Conservation (phyloP, 2,888 invertebrate genomes). For the Crocallis elinguaria region DNA sequence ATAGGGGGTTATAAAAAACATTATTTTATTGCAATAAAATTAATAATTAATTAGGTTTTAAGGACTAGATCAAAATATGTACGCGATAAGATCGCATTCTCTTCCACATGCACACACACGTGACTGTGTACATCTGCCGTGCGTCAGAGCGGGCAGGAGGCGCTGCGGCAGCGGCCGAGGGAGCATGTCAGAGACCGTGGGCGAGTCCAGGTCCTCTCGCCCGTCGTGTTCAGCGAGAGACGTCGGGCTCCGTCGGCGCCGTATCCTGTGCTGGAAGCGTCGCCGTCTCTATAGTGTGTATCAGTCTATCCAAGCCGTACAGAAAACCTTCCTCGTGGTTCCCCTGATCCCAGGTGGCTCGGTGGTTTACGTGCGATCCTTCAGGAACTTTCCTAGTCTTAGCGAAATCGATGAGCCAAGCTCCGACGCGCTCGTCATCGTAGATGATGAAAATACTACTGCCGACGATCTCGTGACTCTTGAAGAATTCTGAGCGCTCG, state of each 20-base stretch:
- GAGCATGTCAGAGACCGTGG: constrained; percentile 64
- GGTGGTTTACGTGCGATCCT: constrained; percentile 89
- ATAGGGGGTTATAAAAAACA: constrained; percentile 40
- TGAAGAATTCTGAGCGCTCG: constrained; percentile 93
- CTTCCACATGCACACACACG: constrained; percentile 68
- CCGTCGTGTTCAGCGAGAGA: constrained; percentile 71
- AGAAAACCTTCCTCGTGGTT: constrained; percentile 98
- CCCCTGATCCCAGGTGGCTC: constrained; percentile 94
- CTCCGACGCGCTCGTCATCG: constrained; percentile 94
- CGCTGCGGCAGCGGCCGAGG: constrained; percentile 56
- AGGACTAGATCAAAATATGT: constrained; percentile 76
- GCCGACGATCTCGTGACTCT: constrained; percentile 95
- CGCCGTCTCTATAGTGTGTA: constrained; percentile 85
- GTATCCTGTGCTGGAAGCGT: constrained; percentile 53
- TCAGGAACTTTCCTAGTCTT: constrained; percentile 93
- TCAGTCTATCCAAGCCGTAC: constrained; percentile 95
- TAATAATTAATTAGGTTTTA: constrained; percentile 69
- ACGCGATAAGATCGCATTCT: constrained; percentile 69
- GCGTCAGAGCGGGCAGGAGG: constrained; percentile 55
- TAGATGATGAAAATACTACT: constrained; percentile 97
- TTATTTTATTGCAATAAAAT: constrained; percentile 49
- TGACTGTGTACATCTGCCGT: constrained; percentile 64
- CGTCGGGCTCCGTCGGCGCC: constrained; percentile 68
- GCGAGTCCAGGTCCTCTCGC: constrained; percentile 73
- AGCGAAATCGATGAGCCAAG: constrained; percentile 99